phyloP scores from a whole-genome alignment of 2,888 invertebrate species.

The Himalopsyche kuldschensis region DNA sequence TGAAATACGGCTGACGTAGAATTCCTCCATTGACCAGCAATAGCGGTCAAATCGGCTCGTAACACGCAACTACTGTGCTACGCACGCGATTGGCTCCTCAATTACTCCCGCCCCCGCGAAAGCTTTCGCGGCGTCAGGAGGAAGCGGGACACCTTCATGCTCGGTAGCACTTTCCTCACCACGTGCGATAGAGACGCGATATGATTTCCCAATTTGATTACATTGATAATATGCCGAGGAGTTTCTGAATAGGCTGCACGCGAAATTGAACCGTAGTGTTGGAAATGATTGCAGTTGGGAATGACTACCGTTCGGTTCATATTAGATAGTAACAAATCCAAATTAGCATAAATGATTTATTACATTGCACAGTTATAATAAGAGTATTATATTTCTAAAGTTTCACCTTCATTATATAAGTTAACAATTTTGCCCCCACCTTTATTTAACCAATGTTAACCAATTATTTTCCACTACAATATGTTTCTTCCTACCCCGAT shows the following conservation, averaged over 20 bases:
- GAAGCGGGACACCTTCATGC: background rate
- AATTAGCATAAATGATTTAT: background rate
- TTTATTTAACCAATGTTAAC: no score
- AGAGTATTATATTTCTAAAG: no score
- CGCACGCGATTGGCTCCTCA: conserved; percentile 38
- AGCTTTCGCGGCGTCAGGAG: conserved; percentile 6
- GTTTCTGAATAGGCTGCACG: conserved; percentile 11
- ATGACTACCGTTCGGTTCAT: conserved; percentile 28
- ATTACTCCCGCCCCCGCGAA: conserved; percentile 24
- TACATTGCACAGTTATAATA: no score
- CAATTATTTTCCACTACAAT: no score
- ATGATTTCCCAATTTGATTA: conserved; percentile 22
- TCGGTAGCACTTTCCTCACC: background rate
- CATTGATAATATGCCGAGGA: conserved; percentile 19
- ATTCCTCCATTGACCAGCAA: background rate
- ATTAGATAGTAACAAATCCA: conserved; percentile 18
- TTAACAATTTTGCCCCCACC: no score
- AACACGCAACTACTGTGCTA: conserved; percentile 36
- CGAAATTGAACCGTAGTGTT: conserved; percentile 24
- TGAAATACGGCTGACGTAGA: background rate
- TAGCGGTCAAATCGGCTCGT: conserved; percentile 18
- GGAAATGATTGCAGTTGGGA: background rate
- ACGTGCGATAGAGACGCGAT: background rate
- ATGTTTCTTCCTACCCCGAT: no score
- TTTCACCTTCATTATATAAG: no score